phyloP scores from a whole-genome alignment of 2,113 vertebrate species.

The Nothocercus julius region DNA sequence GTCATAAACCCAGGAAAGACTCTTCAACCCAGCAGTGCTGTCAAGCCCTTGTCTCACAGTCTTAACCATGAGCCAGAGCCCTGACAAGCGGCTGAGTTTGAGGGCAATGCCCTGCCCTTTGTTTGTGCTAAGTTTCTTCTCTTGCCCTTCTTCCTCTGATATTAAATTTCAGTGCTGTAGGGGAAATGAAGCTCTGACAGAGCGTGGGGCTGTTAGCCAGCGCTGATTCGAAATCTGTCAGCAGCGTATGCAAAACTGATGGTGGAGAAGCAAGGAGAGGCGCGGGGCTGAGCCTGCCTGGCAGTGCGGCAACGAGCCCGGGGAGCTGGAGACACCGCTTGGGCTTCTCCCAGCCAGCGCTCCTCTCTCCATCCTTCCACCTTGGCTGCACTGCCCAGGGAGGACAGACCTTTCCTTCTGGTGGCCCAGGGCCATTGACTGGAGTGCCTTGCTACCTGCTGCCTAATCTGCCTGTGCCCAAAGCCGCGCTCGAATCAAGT shows the following conservation, averaged over 20 bases:
- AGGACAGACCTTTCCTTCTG: neutral
- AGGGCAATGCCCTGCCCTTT: neutral
- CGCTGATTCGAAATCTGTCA: neutral
- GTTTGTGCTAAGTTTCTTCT: neutral
- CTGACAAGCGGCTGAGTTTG: neutral
- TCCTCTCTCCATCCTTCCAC: neutral
- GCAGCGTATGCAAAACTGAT: neutral
- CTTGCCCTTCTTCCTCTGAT: neutral
- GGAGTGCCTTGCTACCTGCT: neutral
- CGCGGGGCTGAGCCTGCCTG: neutral
- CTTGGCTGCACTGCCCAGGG: neutral
- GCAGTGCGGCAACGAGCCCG: neutral
- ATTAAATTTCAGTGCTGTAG: neutral
- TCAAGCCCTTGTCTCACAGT: neutral
- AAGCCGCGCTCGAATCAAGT: neutral
- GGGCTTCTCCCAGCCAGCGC: rapidly evolving
- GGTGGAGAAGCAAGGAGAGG: neutral
- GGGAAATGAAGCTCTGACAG: neutral
- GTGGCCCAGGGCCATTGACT: neutral
- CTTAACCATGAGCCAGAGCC: neutral
- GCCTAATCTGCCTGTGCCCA: neutral
- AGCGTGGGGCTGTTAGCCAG: neutral
- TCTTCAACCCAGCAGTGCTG: neutral
- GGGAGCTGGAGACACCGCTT: neutral
- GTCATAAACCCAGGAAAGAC: slow-evolving; percentile 25